Evolutionary conservation across 2,888 invertebrate species (phyloP).

Genomic region (Polydrusus tereticollis): DNA sequence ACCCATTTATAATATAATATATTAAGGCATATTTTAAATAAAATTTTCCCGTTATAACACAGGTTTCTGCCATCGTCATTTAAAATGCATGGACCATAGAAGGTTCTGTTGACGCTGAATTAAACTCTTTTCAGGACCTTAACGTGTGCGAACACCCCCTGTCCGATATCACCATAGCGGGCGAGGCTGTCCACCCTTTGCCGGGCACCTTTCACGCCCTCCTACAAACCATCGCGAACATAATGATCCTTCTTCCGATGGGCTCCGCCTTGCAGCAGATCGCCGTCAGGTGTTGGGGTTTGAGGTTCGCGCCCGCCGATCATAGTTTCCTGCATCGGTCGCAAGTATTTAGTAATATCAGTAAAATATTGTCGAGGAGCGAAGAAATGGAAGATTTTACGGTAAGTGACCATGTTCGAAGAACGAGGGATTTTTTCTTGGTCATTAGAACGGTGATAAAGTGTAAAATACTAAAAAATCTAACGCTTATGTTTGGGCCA

Average conservation of each 20-base stretch:
- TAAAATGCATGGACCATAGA: no score
- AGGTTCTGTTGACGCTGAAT: no score
- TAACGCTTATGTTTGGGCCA: no score
- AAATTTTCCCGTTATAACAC: no score
- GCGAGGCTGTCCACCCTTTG: constrained; percentile 76
- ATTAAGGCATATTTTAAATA: no score
- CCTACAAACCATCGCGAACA: constrained; percentile 90
- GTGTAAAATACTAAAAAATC: no score
- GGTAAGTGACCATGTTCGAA: constrained; percentile 53
- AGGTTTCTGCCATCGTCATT: no score
- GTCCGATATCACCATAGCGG: constrained; percentile 83
- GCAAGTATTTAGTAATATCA: constrained; percentile 92
- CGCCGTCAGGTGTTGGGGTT: constrained; percentile 94
- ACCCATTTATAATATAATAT: no score
- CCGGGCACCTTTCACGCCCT: constrained; percentile 81
- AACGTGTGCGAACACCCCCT: constrained; percentile 83
- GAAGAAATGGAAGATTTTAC: constrained; percentile 82
- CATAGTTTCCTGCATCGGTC: constrained; percentile 88
- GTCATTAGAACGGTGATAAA: no score
- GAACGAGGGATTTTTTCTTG: no score
- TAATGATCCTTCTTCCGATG: constrained; percentile 89
- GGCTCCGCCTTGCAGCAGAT: constrained; percentile 91
- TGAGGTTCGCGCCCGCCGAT: constrained; percentile 89
- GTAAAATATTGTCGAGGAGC: constrained; percentile 92
- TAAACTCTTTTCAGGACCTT: constrained; percentile 51